phyloP scores from a whole-genome alignment of 1,140 invertebrate species.

The Cecropterus lyciades region DNA sequence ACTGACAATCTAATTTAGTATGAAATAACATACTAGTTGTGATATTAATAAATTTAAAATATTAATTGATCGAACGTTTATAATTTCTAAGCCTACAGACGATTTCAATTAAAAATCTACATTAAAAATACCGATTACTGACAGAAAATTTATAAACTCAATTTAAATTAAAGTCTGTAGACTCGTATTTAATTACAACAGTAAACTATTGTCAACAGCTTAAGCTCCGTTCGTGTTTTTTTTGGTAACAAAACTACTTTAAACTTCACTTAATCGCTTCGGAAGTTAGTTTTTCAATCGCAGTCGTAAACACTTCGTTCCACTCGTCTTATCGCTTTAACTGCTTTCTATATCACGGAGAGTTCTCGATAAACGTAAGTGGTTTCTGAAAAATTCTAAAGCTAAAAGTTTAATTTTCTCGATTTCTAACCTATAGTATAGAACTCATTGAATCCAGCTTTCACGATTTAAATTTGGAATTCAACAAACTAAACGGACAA shows the following conservation, averaged over 20 bases:
- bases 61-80: no score
- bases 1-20: no score
- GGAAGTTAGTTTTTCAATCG: slow-evolving; percentile 36
- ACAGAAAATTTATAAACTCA: background rate
- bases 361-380: slow-evolving; percentile 34
- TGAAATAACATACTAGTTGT: no score
- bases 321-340: slow-evolving; percentile 37
- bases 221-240: slow-evolving; percentile 12
- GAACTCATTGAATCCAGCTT: no score
- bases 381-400: slow-evolving; percentile 21
- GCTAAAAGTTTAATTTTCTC: background rate
- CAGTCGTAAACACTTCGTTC: slow-evolving; percentile 34
- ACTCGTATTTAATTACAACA: slow-evolving; percentile 9
- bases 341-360: slow-evolving; percentile 39
- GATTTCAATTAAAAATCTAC: no score
- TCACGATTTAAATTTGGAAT: no score
- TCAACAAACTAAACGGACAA: no score
- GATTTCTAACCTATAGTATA: background rate
- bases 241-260: slow-evolving; percentile 29
- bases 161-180: background rate
- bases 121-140: background rate
- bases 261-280: slow-evolving; percentile 34
- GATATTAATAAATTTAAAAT: no score
- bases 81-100: no score
- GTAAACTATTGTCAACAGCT: slow-evolving; percentile 32